A percentile compares a stretch with the other conserved stretches of the same genome.
These are phyloP conservation scores for Neotoma lepida DNA, from an alignment of 2,113 vertebrate species.

Conservation along the genomic window DNA sequence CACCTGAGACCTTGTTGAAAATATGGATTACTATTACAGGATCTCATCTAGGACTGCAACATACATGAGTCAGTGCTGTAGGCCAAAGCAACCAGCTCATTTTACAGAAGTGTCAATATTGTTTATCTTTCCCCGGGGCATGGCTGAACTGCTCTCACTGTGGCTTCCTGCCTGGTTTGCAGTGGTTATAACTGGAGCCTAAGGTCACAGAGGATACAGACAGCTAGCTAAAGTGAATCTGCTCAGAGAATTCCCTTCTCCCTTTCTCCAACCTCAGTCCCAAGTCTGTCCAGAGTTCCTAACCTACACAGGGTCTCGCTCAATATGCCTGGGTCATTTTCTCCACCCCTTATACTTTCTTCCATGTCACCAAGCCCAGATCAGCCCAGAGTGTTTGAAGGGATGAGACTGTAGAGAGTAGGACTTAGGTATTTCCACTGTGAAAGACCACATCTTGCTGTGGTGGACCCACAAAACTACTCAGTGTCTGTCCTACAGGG, in stretches of 20 bases:
- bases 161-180: constrained; percentile 50
- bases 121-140: constrained; percentile 18
- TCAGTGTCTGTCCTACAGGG: background rate
- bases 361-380: background rate
- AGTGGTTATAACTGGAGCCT: constrained; percentile 2
- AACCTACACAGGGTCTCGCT: background rate
- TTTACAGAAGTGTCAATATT: background rate
- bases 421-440: background rate
- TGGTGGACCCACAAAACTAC: background rate
- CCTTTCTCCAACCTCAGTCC: background rate
- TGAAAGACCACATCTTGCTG: background rate
- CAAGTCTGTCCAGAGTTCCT: background rate
- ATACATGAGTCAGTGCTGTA: background rate
- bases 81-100: background rate
- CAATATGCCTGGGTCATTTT: background rate
- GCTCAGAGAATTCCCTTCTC: background rate
- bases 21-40: background rate
- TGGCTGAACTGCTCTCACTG: background rate
- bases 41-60: background rate
- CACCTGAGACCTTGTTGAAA: constrained; percentile 15
- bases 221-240: background rate
- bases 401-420: background rate
- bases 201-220: constrained; percentile 34
- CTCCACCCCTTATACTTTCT: background rate
- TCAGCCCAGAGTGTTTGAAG: background rate